Conservation (phyloP, 2,797 vertebrate species). For the Myotis daubentonii region DNA sequence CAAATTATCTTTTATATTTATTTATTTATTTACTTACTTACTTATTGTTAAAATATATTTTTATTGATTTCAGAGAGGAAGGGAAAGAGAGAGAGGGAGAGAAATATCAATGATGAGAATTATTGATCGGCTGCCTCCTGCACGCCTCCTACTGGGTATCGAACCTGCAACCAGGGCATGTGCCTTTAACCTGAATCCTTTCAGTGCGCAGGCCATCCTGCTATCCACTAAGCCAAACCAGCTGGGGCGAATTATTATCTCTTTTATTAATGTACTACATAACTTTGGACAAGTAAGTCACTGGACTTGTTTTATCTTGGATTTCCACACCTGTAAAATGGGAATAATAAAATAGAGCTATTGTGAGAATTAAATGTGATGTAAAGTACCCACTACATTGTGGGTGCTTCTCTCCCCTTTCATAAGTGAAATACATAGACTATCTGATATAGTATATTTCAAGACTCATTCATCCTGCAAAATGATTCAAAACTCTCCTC, state of each 20-base stretch:
- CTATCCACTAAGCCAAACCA: too few relatives aligned
- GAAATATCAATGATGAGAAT: too few relatives aligned
- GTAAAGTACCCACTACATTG: neutral
- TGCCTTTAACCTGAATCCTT: too few relatives aligned
- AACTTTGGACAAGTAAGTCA: slow-evolving; percentile 3
- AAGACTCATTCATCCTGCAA: neutral
- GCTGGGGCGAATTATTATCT: neutral
- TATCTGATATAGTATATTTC: neutral
- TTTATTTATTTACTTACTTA: too few relatives aligned
- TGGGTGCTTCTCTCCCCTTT: neutral
- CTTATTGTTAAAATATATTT: too few relatives aligned
- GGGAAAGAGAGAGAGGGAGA: too few relatives aligned
- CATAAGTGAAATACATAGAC: neutral
- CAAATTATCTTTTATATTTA: slow-evolving; percentile 21
- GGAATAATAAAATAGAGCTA: neutral
- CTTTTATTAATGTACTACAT: neutral
- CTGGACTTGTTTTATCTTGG: slow-evolving; percentile 34
- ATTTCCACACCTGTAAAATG: slow-evolving; percentile 45
- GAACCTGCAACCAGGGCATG: too few relatives aligned
- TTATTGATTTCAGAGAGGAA: too few relatives aligned
- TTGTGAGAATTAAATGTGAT: slow-evolving; percentile 6
- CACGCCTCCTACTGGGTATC: too few relatives aligned
- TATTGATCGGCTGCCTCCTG: too few relatives aligned
- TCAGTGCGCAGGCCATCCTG: too few relatives aligned
- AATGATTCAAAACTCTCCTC: slow-evolving; percentile 3